Evolutionary conservation across 2,797 vertebrate species (phyloP).

Genomic region (Sebastes aleutianus): DNA sequence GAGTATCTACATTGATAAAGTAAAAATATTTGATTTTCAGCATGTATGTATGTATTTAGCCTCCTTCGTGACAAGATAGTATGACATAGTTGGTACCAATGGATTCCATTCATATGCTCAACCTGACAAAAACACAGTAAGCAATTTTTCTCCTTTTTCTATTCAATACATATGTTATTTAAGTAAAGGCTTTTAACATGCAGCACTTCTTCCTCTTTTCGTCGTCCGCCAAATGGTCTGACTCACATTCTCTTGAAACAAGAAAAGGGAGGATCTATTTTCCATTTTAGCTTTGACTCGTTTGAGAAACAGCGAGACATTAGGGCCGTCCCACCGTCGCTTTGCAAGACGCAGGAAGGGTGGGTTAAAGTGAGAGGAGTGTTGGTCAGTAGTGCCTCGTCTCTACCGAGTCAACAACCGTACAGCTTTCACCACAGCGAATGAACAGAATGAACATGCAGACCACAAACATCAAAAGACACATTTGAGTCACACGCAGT

Average conservation of each 20-base stretch:
- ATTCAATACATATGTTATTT: too few relatives aligned
- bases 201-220: neutral
- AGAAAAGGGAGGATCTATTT: neutral
- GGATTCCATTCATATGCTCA: too few relatives aligned
- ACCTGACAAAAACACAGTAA: too few relatives aligned
- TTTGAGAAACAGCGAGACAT: neutral
- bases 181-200: neutral
- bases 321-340: neutral
- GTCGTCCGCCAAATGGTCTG: neutral
- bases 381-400: conserved; percentile 9
- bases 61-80: too few relatives aligned
- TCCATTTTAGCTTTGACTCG: neutral
- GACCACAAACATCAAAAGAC: conserved; percentile 35
- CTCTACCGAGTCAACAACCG: conserved; percentile 17
- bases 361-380: neutral
- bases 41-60: too few relatives aligned
- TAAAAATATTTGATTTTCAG: too few relatives aligned
- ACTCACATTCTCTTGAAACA: neutral
- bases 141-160: too few relatives aligned
- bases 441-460: neutral
- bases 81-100: too few relatives aligned
- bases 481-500: neutral
- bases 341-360: conserved; percentile 24
- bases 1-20: too few relatives aligned
- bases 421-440: neutral